Conservation (phyloP, 2,113 vertebrate genomes). For the Geococcyx californianus region DNA sequence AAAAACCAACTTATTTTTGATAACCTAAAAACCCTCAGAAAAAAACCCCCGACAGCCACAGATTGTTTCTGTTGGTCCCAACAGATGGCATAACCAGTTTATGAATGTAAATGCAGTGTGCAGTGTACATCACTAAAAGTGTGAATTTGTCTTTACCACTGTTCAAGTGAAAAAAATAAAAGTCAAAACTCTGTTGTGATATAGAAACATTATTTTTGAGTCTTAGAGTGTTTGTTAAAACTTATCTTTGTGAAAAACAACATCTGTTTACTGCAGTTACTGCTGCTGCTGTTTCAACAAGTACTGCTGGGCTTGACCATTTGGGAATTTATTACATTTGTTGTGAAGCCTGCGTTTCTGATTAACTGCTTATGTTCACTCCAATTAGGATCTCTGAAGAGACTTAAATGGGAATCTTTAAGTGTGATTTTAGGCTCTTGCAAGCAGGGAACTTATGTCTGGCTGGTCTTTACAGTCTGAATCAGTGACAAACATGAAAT, state of each 20-base stretch:
- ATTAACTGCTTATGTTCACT: constrained; percentile 1
- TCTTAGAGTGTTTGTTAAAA: not conserved
- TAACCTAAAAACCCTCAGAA: not conserved
- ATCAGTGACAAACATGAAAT: not conserved
- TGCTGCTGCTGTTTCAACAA: not conserved
- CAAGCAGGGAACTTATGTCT: not conserved
- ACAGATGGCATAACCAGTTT: not conserved
- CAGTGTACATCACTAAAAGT: not conserved
- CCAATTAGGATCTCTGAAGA: not conserved
- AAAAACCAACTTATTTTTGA: not conserved
- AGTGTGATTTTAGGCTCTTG: not conserved
- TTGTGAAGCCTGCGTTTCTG: not conserved
- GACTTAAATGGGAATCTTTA: not conserved
- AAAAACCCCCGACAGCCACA: not conserved
- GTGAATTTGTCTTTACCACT: not conserved
- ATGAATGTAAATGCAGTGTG: not conserved
- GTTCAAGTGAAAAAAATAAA: not conserved
- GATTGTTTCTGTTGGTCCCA: not conserved
- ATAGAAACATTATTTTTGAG: not conserved
- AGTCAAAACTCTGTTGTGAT: not conserved
- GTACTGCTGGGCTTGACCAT: not conserved
- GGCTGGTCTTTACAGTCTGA: not conserved
- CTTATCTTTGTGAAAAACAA: constrained; percentile 15
- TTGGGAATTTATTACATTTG: constrained; percentile 23
- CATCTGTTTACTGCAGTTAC: constrained; percentile 34